Conservation (phyloP, 2,797 vertebrate species). For the Sebastes alutus region DNA sequence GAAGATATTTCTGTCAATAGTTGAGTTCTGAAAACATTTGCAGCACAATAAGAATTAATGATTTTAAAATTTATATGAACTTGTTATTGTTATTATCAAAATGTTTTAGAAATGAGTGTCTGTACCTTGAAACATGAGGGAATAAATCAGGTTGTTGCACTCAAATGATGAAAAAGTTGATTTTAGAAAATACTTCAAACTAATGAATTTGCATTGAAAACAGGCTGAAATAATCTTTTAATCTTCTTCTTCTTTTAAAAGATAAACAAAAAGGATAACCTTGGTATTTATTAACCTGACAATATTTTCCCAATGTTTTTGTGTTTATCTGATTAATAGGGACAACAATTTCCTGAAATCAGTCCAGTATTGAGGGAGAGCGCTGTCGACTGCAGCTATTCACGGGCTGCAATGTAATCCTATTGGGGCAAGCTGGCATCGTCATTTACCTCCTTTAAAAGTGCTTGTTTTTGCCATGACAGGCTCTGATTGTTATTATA, state of each 20-base stretch:
- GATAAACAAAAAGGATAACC: too few species aligned
- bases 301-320: too few species aligned
- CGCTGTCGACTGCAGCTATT: too few species aligned
- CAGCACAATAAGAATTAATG: neutral
- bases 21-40: neutral
- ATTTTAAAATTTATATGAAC: neutral
- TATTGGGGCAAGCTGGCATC: too few species aligned
- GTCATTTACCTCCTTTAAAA: too few species aligned
- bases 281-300: too few species aligned
- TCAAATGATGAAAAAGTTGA: neutral
- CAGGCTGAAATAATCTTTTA: neutral
- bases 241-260: neutral
- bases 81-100: neutral
- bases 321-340: too few species aligned
- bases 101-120: neutral
- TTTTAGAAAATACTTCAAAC: neutral
- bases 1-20: neutral
- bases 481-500: too few species aligned
- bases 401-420: too few species aligned
- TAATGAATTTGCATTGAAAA: neutral
- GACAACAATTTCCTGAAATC: too few species aligned
- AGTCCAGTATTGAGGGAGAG: too few species aligned
- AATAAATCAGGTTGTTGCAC: neutral
- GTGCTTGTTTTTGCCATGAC: too few species aligned
- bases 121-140: neutral